Conservation (phyloP, 2,113 vertebrate genomes). For the Nesoenas mayeri region DNA sequence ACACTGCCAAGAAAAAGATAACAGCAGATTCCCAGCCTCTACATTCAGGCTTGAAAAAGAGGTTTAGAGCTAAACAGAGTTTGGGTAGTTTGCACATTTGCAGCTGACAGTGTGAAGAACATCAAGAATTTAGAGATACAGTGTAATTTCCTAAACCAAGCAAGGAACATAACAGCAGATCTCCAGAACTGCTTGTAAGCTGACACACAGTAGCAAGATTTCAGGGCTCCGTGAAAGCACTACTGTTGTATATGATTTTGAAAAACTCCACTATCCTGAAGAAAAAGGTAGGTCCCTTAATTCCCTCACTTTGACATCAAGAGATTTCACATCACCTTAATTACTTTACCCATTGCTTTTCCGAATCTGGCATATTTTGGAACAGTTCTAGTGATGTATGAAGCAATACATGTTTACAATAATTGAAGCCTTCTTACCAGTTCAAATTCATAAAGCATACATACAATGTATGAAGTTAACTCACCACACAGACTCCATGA, state of each 20-base stretch:
- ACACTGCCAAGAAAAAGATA: neutral
- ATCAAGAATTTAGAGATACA: neutral
- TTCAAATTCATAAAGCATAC: neutral
- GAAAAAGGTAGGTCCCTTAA: neutral
- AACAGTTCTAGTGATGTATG: neutral
- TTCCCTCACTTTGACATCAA: neutral
- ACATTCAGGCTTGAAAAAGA: neutral
- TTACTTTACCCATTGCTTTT: neutral
- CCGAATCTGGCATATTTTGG: neutral
- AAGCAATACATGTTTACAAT: neutral
- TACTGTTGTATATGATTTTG: neutral
- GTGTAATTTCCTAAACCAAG: neutral
- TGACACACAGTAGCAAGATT: neutral
- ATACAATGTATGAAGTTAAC: neutral
- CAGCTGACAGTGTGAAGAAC: neutral
- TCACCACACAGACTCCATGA: constrained; percentile 98
- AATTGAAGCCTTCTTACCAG: neutral
- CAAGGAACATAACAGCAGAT: neutral
- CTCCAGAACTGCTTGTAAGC: neutral
- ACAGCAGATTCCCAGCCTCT: neutral
- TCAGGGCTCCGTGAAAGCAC: neutral
- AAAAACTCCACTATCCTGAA: neutral
- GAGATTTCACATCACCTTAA: neutral
- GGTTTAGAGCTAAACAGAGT: neutral
- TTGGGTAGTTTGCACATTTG: neutral